phyloP scores from a whole-genome alignment of 1,140 invertebrate species.

The Drosophila parabipectinata region DNA sequence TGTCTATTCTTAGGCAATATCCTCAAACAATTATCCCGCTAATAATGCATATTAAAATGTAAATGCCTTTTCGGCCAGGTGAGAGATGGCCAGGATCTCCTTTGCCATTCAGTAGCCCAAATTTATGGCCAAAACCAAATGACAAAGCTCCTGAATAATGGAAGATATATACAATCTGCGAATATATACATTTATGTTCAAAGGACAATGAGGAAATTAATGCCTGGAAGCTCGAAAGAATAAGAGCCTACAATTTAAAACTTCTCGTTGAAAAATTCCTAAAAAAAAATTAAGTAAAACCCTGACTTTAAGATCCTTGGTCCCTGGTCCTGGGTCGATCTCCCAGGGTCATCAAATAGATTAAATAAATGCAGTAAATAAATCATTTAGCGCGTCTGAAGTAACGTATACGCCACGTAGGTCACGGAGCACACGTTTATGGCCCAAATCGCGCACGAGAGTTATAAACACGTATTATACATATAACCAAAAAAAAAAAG shows the following conservation, averaged over 20 bases:
- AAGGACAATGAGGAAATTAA: no score
- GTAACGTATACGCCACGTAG: conserved; percentile 60
- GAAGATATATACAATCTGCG: conserved; percentile 2
- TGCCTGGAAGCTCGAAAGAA: no score
- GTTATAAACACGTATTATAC: conserved; percentile 78
- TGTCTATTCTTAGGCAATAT: conserved; percentile 48
- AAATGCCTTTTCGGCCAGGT: conserved; percentile 42
- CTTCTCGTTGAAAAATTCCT: no score
- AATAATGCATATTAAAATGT: conserved; percentile 81
- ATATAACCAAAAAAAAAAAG: conserved; percentile 24
- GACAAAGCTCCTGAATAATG: conserved; percentile 40
- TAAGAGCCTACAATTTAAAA: no score
- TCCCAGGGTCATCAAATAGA: conserved; percentile 52
- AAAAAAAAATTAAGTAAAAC: no score
- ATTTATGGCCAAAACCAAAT: conserved; percentile 46
- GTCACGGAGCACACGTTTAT: conserved; percentile 53
- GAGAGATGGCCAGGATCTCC: background rate
- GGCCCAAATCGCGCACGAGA: conserved; percentile 49
- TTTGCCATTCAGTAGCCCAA: conserved; percentile 7
- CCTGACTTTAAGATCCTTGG: no score
- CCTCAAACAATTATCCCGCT: conserved; percentile 71
- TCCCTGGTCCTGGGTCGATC: background rate
- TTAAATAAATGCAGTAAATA: conserved; percentile 74
- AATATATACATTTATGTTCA: background rate
- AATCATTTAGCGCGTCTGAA: conserved; percentile 61